Evolutionary conservation across 2,113 vertebrate genomes (phyloP), one percentile per base, ranked within the genome.

Genomic region (Cathartes aura): DNA sequence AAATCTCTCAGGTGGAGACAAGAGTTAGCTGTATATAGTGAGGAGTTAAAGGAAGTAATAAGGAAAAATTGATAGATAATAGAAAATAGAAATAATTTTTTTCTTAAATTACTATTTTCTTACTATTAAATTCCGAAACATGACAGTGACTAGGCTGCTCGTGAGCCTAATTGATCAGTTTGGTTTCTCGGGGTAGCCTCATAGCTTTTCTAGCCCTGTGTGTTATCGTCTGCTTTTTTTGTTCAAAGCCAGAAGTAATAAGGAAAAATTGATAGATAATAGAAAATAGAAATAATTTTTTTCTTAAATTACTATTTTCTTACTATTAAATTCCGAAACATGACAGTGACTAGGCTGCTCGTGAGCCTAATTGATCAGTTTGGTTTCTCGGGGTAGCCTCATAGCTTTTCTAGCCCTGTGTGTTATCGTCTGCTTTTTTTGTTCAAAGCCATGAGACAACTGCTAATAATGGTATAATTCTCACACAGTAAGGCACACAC

Each of bases 161-260:
- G 4, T 64, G 47, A 64, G 9, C 13, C 2, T 38, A 52, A 55
- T 12, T 43, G 12, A 42, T 47, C 29, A 36, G 12, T 58, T 43
- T 64, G 9, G 11, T 72, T 83, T 84, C 42, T 84, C 1, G 3
- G 14, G n/a, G n/a, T 12, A 8, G 5, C 7, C 17, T 76, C 9
- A 14, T 13, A 40, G 7, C 30, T 72, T 83, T 79, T 78, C 50
- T 60, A 81, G 32, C 3, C 9, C 16, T 38, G 4, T 47, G 22
- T 0, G 0, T 73, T 58, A n/a, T 32, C 0, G 0, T 38, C 7
- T 45, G 8, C 2, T 34, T 20, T 59, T 34, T 76, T 66, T 32
- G 5, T 34, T 42, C 43, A 47, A 50, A 45, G 4, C 16, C 48
- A 36, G 19, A 93, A 90, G 3, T 11, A 55, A 56, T 48, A 68